These are phyloP conservation scores for Rhineura floridana DNA, from an alignment of 2,113 vertebrate species.

Conservation along the genomic window DNA sequence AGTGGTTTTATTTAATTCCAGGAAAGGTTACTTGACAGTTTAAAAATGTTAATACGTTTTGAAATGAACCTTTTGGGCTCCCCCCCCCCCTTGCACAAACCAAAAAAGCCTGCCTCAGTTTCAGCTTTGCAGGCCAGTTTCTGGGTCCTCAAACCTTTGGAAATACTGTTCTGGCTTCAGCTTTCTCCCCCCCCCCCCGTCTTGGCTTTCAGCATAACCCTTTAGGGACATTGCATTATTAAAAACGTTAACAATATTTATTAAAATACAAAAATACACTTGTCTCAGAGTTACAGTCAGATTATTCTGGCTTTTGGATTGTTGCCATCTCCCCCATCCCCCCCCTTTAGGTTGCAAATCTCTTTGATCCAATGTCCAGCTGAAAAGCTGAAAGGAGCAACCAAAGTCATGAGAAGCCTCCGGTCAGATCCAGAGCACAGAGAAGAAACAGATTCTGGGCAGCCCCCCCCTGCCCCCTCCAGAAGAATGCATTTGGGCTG, in stretches of 20 bases:
- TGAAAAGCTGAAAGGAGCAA: slow-evolving; percentile 64
- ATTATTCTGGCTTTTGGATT: slow-evolving; percentile 51
- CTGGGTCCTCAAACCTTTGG: not conserved
- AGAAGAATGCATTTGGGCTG: not conserved
- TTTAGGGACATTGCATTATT: slow-evolving; percentile 61
- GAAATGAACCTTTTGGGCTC: not conserved
- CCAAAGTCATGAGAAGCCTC: slow-evolving; percentile 46
- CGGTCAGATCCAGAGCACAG: not conserved
- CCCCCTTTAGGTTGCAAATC: slow-evolving; percentile 52
- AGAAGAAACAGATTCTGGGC: slow-evolving; percentile 37
- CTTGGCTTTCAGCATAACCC: slow-evolving; percentile 57
- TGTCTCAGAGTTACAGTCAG: slow-evolving; percentile 71
- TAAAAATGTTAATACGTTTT: slow-evolving; percentile 26
- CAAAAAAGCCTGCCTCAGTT: not conserved
- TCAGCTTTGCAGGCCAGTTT: not conserved
- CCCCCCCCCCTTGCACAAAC: not conserved
- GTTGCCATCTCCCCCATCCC: slow-evolving; percentile 34
- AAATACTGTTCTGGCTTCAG: too few species aligned
- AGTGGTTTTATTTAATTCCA: slow-evolving; percentile 58
- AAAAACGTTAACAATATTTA: slow-evolving; percentile 75
- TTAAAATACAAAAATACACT: slow-evolving; percentile 79
- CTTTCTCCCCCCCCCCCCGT: not conserved
- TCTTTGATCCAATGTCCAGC: slow-evolving; percentile 44
- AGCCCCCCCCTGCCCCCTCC: not conserved
- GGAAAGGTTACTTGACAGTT: slow-evolving; percentile 46